Evolutionary conservation across 2,888 invertebrate genomes (phyloP), one percentile per base, ranked within the genome.

Genomic region (Ormyrus pomaceus): DNA sequence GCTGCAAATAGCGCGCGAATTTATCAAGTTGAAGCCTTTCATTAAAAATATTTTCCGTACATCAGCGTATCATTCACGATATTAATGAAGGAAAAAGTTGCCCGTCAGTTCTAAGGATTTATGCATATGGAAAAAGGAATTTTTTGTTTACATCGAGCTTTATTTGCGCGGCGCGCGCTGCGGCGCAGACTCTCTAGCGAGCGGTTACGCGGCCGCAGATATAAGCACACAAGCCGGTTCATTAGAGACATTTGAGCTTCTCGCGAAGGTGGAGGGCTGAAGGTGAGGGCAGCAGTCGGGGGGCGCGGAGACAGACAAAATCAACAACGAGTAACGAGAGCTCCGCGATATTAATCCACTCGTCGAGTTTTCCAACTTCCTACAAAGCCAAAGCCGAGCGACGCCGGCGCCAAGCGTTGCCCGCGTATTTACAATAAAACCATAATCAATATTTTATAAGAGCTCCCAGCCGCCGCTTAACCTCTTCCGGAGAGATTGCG

Each of bases 311-410:
- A 88, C 90, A 89, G 90, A 88, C 90, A 90, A 90, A 90, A 90
- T 90, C 90, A 90, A 90, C 90, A 90, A 90, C 88, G 90, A 89
- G 90, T 89, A 89, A 89, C 89, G 89, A 90, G 89, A 90, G 90
- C 89, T 89, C 89, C 86, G 88, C 89, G 90, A 90, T 90, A 91
- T 91, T 90, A 91, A 91, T 91, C 89, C 90, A 91, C 90, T 91
- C 90, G 90, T 87, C 88, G 90, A 90, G 90, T 90, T 90, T 91
- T 91, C 90, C 90, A 90, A 90, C 90, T 90, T 89, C 87, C 88
- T 88, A 90, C 90, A 90, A 91, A 91, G 90, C 89, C 87, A 87
- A 83, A 84, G 83, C 82, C 77, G 82, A 79, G 83, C 85, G 86
- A 50, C 64, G 11, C 19, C 19, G 6, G 84, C 86, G 79, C 83